Conservation (phyloP, 2,113 vertebrate genomes). For the Thomomys bottae region DNA sequence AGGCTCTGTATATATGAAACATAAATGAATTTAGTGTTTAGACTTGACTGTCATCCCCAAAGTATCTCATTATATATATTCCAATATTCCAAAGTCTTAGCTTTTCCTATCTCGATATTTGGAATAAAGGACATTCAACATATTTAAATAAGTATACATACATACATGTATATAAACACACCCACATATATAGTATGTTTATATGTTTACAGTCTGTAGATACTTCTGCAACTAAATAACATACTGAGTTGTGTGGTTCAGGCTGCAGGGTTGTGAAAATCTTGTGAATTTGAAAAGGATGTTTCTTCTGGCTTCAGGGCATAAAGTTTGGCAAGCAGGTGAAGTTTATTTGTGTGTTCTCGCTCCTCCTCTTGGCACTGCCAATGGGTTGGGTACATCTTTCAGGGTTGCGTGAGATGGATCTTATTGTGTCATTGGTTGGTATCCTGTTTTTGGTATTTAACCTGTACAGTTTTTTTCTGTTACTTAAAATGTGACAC, state of each 20-base stretch:
- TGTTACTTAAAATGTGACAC: neutral
- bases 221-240: neutral
- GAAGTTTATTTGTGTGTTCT: neutral
- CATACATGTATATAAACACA: neutral
- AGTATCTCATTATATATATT: neutral
- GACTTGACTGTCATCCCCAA: neutral
- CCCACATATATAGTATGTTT: too few relatives aligned
- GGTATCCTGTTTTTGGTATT: too few relatives aligned
- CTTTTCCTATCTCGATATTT: neutral
- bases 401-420: accelerated
- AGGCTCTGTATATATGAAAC: neutral
- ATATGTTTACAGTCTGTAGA: neutral
- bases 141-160: too few relatives aligned
- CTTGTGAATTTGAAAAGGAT: neutral
- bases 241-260: neutral
- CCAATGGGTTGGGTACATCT: too few relatives aligned
- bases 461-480: neutral
- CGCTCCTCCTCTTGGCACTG: accelerated
- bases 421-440: neutral
- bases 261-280: neutral
- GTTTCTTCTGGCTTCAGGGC: neutral
- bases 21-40: neutral
- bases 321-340: neutral
- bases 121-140: neutral
- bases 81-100: neutral